These are phyloP conservation scores for Reticulitermes speratus DNA, from an alignment of 1,140 invertebrate species.

Conservation along the genomic window DNA sequence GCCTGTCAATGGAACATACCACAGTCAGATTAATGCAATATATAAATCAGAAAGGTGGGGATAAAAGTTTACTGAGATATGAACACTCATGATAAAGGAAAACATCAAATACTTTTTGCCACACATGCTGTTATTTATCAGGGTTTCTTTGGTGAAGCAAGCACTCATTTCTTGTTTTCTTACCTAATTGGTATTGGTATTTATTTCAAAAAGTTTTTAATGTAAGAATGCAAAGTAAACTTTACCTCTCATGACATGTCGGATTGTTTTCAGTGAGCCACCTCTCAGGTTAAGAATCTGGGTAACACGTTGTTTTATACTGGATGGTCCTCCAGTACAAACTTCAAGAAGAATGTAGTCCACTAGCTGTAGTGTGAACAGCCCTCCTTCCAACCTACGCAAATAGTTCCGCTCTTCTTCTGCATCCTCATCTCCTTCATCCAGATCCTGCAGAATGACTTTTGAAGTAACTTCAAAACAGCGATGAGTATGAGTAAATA, in stretches of 20 bases:
- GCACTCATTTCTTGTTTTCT: no score
- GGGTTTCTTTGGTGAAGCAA: no score
- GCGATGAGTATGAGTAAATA: no score
- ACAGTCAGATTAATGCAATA: no score
- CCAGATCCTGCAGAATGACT: constrained; percentile 41
- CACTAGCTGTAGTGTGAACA: constrained; percentile 94
- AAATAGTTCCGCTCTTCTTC: constrained; percentile 86
- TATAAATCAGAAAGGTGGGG: no score
- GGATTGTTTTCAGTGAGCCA: constrained; percentile 90
- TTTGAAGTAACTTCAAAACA: constrained; percentile 20
- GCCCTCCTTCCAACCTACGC: constrained; percentile 83
- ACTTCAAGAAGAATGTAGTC: constrained; percentile 95
- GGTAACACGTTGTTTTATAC: constrained; percentile 84
- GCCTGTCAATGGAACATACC: no score
- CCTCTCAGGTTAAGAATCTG: constrained; percentile 87
- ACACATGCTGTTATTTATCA: no score
- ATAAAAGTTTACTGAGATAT: no score
- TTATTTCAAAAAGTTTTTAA: background rate
- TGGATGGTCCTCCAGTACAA: constrained; percentile 69
- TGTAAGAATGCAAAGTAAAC: background rate
- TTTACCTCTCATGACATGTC: constrained; percentile 88
- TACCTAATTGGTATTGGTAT: no score
- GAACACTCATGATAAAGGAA: no score
- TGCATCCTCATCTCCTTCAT: constrained; percentile 62
- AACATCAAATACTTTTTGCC: no score